Evolutionary conservation across 2,797 vertebrate genomes (phyloP).

Genomic region (Menidia menidia): DNA sequence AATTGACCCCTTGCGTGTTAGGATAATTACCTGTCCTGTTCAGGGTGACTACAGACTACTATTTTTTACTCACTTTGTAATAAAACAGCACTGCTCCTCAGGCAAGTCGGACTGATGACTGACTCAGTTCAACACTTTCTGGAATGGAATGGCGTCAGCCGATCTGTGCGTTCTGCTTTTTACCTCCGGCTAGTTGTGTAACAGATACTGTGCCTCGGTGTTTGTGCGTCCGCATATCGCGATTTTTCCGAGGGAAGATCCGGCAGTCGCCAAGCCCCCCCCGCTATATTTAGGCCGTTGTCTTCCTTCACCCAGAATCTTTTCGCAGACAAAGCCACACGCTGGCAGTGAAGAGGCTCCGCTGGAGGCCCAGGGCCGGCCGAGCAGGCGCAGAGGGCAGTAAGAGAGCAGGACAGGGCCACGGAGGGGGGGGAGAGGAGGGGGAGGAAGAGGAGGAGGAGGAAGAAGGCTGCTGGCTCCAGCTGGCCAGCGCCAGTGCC

Average conservation of each 20-base stretch:
- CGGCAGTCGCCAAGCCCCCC: too few relatives aligned
- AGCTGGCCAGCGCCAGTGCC: constrained; percentile 92
- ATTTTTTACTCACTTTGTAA: constrained; percentile 7
- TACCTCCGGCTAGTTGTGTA: background rate
- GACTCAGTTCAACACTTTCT: background rate
- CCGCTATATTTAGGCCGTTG: constrained; percentile 12
- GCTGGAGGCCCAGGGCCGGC: constrained; percentile 88
- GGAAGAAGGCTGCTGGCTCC: constrained; percentile 84
- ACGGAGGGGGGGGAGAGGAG: constrained; percentile 51
- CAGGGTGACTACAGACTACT: constrained; percentile 5
- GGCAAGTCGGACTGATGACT: background rate
- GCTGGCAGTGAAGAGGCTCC: constrained; percentile 89
- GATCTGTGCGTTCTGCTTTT: too few relatives aligned
- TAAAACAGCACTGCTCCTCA: background rate
- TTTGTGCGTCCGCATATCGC: background rate
- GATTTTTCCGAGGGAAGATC: background rate
- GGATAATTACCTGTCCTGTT: constrained; percentile 12
- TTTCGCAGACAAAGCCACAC: constrained; percentile 89
- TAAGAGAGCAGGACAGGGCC: constrained; percentile 53
- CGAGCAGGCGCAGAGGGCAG: constrained; percentile 63
- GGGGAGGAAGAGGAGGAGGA: constrained; percentile 48
- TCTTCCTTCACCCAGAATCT: constrained; percentile 67
- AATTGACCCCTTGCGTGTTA: background rate
- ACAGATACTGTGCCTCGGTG: background rate
- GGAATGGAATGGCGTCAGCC: too few relatives aligned